Conservation (phyloP, 2,113 vertebrate genomes). For the Cephalopterus ornatus region DNA sequence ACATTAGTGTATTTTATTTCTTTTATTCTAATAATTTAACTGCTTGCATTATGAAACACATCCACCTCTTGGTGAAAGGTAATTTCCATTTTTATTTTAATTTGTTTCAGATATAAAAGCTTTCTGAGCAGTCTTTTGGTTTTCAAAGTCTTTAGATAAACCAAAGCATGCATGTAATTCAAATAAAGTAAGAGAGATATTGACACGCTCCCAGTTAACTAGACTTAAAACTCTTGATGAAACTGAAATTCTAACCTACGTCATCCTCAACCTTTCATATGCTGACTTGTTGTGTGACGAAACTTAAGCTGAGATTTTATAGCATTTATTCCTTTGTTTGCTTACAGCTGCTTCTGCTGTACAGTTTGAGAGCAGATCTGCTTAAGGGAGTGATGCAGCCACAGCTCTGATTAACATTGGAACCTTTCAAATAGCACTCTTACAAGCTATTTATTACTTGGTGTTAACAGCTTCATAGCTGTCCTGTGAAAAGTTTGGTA, state of each 20-base stretch:
- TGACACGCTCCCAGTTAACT: neutral
- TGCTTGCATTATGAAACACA: neutral
- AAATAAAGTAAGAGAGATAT: neutral
- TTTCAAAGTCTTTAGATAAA: neutral
- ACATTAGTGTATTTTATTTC: neutral
- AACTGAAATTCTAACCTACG: neutral
- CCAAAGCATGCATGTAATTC: neutral
- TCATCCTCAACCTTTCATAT: neutral
- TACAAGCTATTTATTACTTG: neutral
- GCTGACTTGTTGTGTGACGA: neutral
- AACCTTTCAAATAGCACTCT: neutral
- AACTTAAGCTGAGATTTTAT: neutral
- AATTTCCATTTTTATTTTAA: neutral
- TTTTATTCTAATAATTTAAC: neutral
- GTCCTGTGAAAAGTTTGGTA: neutral
- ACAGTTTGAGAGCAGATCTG: neutral
- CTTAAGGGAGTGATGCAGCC: neutral
- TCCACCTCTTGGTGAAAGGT: neutral
- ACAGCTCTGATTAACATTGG: neutral
- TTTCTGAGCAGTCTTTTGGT: neutral
- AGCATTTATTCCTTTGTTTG: neutral
- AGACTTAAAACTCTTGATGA: neutral
- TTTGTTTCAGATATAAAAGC: neutral
- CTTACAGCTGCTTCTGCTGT: neutral
- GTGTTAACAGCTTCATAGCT: neutral